Conservation (phyloP, 2,113 vertebrate genomes). For the Pangasianodon hypophthalmus region DNA sequence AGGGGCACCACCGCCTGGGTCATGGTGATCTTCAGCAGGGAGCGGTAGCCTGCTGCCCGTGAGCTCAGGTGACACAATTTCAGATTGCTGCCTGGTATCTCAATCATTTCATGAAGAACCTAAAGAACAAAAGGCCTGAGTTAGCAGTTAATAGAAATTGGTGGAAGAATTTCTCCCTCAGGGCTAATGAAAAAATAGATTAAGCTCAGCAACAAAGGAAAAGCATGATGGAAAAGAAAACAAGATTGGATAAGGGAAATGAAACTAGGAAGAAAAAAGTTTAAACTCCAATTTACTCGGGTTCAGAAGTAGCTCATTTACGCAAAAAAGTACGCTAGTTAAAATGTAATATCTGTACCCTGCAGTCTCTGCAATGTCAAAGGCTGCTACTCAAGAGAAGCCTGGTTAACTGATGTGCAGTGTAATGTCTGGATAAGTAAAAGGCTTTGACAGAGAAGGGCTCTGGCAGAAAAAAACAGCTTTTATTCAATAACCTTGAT, state of each 20-base stretch:
- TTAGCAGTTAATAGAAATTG: neutral
- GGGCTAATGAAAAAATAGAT: conserved; percentile 25
- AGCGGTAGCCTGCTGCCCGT: conserved; percentile 89
- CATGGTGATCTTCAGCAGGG: conserved; percentile 96
- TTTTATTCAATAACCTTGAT: neutral
- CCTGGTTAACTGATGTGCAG: conserved; percentile 4
- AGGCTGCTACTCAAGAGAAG: neutral
- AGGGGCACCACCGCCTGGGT: conserved; percentile 92
- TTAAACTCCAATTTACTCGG: conserved; percentile 3
- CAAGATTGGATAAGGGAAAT: neutral
- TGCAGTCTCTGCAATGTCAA: conserved; percentile 19
- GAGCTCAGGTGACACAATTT: conserved; percentile 96
- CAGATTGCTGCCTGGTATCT: conserved; percentile 87
- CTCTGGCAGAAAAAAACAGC: neutral
- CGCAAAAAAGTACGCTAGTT: neutral
- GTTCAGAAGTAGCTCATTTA: conserved; percentile 39
- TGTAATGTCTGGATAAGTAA: conserved; percentile 13
- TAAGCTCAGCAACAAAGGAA: conserved; percentile 1
- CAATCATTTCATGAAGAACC: conserved; percentile 97
- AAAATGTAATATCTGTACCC: conserved; percentile 17
- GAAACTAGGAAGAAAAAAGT: conserved; percentile 24
- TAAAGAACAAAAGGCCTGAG: conserved; percentile 58
- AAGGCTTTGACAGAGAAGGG: neutral
- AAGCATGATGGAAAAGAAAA: conserved; percentile 18
- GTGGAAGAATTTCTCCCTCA: neutral